These are phyloP conservation scores for Anguilla pacifica DNA, from an alignment of 2,797 vertebrate genomes.

Conservation along the genomic window DNA sequence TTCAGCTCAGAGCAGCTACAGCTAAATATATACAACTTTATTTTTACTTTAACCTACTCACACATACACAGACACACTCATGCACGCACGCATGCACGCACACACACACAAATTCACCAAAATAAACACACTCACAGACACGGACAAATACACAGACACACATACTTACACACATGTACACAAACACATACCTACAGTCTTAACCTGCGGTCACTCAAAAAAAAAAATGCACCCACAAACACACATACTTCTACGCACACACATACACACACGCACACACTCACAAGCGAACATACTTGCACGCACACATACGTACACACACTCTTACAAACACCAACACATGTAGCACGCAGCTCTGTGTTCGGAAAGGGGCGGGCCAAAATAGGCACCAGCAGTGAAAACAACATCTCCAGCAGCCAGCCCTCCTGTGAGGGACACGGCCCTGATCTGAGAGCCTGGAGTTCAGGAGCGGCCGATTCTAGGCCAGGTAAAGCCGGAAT, in stretches of 20 bases:
- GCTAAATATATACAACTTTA: constrained; percentile 4
- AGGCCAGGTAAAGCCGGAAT: background rate
- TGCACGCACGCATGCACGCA: background rate
- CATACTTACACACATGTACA: background rate
- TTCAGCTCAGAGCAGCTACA: constrained; percentile 19
- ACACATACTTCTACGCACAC: background rate
- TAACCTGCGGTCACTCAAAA: background rate
- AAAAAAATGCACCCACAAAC: background rate
- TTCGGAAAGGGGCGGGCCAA: background rate
- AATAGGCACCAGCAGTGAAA: background rate
- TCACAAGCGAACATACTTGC: background rate
- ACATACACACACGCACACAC: background rate
- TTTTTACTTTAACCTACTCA: constrained; percentile 1
- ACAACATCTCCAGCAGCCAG: background rate
- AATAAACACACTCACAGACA: background rate
- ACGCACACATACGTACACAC: background rate
- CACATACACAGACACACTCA: constrained; percentile 14
- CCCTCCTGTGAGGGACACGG: background rate
- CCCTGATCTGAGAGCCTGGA: background rate
- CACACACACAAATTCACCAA: background rate
- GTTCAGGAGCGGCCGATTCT: background rate
- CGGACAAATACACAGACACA: too few species aligned
- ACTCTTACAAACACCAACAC: constrained; percentile 1
- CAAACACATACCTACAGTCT: background rate
- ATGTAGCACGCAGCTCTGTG: background rate